Evolutionary conservation across 2,888 invertebrate species (phyloP).

Genomic region (Psylliodes chrysocephalus): DNA sequence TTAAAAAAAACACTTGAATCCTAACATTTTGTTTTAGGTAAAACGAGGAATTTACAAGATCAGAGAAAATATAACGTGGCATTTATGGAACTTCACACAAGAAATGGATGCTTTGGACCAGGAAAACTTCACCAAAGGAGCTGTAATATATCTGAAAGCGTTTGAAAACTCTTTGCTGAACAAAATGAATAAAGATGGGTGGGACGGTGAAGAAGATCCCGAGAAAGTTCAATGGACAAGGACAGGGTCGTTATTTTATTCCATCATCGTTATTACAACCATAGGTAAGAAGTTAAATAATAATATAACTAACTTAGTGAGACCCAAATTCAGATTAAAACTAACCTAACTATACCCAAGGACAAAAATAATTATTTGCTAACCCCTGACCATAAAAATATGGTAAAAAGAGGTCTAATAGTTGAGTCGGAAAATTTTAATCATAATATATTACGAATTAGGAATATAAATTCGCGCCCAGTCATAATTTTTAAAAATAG

Average conservation of each 20-base stretch:
- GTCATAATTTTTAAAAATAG: too few species aligned
- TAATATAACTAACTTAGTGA: too few species aligned
- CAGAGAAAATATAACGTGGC: constrained; percentile 79
- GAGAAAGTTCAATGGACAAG: constrained; percentile 81
- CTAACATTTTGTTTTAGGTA: constrained; percentile 72
- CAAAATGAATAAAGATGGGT: constrained; percentile 89
- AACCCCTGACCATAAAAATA: too few species aligned
- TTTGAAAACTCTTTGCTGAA: constrained; percentile 80
- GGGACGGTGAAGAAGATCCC: constrained; percentile 79
- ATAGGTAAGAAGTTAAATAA: constrained; percentile 83
- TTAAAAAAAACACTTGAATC: too few species aligned
- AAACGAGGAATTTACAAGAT: constrained; percentile 79
- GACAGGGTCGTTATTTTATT: constrained; percentile 91
- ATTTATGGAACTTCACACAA: constrained; percentile 80
- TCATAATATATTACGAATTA: too few species aligned
- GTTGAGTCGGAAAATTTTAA: too few species aligned
- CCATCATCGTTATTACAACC: constrained; percentile 95
- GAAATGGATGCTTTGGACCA: constrained; percentile 74
- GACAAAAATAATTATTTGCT: too few species aligned
- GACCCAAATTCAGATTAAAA: too few species aligned
- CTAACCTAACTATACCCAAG: too few species aligned
- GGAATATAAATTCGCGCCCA: too few species aligned
- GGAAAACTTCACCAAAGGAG: constrained; percentile 83
- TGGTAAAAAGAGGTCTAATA: too few species aligned
- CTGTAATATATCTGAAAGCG: constrained; percentile 67